These are phyloP conservation scores for Leucophenga maculata DNA, from an alignment of 2,888 invertebrate genomes.

Conservation along the genomic window DNA sequence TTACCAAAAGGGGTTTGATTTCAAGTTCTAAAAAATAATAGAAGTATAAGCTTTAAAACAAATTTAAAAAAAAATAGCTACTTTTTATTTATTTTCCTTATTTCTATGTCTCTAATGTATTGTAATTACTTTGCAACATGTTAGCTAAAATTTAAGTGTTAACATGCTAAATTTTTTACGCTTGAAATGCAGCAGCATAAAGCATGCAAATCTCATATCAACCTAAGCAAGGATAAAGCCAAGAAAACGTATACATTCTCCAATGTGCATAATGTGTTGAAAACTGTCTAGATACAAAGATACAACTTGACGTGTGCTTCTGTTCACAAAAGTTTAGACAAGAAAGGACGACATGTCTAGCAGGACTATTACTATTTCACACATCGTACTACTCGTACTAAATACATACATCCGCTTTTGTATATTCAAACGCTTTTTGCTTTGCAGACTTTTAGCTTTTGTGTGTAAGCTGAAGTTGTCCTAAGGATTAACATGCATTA, in stretches of 20 bases:
- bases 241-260: not conserved
- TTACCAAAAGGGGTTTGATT: no score
- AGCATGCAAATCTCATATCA: not conserved
- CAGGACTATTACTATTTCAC: not conserved
- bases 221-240: no score
- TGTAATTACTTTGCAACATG: conserved; percentile 14
- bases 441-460: conserved; percentile 21
- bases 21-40: no score
- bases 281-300: not conserved
- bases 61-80: not conserved
- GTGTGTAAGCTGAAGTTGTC: conserved; percentile 16
- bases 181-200: conserved; percentile 11
- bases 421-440: conserved; percentile 10
- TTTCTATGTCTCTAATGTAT: not conserved
- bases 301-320: not conserved
- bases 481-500: conserved; percentile 23
- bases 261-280: no score
- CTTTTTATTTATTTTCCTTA: no score
- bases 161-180: conserved; percentile 22
- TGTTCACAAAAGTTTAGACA: conserved; percentile 22
- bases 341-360: not conserved
- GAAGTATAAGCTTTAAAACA: no score
- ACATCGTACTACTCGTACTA: not conserved
- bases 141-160: conserved; percentile 3
- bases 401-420: not conserved